A percentile compares a stretch with the other conserved stretches of the same genome.
Conservation (phyloP, 2,797 vertebrate genomes). For the Acanthiza pusilla region DNA sequence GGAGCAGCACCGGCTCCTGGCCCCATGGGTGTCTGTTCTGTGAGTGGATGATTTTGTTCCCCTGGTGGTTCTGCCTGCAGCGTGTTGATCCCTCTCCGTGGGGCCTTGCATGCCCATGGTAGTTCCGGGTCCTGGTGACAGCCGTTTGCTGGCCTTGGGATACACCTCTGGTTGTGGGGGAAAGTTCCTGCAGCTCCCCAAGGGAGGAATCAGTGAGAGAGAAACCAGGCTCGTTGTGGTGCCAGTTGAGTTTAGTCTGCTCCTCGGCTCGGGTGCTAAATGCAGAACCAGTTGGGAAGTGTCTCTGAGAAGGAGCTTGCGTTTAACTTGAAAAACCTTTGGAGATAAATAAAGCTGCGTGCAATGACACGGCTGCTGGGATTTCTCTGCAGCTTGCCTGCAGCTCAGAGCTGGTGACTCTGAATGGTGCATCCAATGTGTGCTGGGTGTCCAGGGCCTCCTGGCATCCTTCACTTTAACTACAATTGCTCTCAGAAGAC, state of each 20-base stretch:
- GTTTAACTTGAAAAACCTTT: background rate
- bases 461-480: slow-evolving; percentile 8
- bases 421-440: fast-evolving
- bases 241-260: background rate
- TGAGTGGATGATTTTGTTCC: background rate
- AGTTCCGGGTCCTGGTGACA: background rate
- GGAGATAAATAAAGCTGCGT: background rate
- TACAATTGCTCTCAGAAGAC: slow-evolving; percentile 33
- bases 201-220: background rate
- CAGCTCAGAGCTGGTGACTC: background rate
- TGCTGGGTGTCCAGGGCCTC: background rate
- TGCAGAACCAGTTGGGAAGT: background rate
- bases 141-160: background rate
- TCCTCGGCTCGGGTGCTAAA: background rate
- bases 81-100: fast-evolving
- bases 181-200: background rate
- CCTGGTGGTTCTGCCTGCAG: background rate
- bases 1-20: background rate
- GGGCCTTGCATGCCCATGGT: fast-evolving
- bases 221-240: background rate
- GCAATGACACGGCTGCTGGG: background rate
- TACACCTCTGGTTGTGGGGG: background rate
- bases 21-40: background rate
- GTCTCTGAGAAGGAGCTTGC: background rate
- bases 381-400: background rate